Percentiles rank a stretch among this genome's conserved stretches.
Conservation (phyloP, 2,113 vertebrate genomes). For the Sinocyclocheilus anophthalmus region DNA sequence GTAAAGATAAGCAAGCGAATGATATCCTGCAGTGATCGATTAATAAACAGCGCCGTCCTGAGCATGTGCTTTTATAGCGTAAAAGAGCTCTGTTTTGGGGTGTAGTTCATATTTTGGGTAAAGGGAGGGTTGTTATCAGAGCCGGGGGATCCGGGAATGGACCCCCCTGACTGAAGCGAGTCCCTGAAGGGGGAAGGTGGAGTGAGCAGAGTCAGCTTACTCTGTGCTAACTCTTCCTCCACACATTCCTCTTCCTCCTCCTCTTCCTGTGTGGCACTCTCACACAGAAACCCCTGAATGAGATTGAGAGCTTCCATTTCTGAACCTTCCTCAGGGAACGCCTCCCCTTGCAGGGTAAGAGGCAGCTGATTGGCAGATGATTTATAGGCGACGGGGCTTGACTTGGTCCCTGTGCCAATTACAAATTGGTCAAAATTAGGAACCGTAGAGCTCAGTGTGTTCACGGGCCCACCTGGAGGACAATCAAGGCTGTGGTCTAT, state of each 20-base stretch:
- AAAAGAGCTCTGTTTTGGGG: constrained; percentile 94
- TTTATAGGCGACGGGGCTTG: constrained; percentile 67
- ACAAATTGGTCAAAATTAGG: constrained; percentile 68
- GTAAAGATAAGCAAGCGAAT: constrained; percentile 5
- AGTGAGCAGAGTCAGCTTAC: constrained; percentile 84
- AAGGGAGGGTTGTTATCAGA: constrained; percentile 83
- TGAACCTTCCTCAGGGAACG: constrained; percentile 70
- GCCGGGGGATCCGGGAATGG: constrained; percentile 81
- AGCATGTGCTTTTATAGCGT: constrained; percentile 83
- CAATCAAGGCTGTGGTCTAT: constrained; percentile 76
- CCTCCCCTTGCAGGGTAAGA: constrained; percentile 71
- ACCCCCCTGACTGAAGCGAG: constrained; percentile 88
- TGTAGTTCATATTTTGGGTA: constrained; percentile 81
- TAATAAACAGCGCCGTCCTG: constrained; percentile 40
- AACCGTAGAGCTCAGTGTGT: constrained; percentile 77
- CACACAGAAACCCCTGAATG: constrained; percentile 85
- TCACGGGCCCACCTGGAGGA: constrained; percentile 79
- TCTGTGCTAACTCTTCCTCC: constrained; percentile 70
- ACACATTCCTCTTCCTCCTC: constrained; percentile 65
- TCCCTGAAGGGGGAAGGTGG: constrained; percentile 97
- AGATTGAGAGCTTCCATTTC: constrained; percentile 82
- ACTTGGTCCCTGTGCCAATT: constrained; percentile 64
- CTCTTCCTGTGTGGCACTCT: constrained; percentile 78
- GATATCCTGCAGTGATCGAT: constrained; percentile 9
- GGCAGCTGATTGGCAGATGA: constrained; percentile 71